Percentiles rank a stretch among this genome's conserved stretches.
These are phyloP conservation scores for Ancistrus triradiatus DNA, from an alignment of 2,113 vertebrate species.

Conservation along the genomic window DNA sequence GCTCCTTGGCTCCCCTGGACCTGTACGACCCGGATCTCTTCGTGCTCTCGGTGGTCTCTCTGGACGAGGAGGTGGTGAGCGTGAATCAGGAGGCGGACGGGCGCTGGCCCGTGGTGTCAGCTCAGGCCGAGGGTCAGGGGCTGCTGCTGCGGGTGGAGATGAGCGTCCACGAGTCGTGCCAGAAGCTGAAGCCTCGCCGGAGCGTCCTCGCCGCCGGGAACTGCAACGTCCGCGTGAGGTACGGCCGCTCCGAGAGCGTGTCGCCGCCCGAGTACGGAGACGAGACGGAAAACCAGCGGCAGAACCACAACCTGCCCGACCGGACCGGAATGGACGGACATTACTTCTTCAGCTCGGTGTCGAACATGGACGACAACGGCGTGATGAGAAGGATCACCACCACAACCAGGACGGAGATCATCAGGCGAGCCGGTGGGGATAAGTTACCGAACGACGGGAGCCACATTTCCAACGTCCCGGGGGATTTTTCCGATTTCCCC, in stretches of 20 bases:
- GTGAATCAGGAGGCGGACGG: constrained; percentile 63
- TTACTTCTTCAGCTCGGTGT: constrained; percentile 68
- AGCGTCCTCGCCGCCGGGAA: constrained; percentile 82
- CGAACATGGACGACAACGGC: constrained; percentile 78
- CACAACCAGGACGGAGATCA: constrained; percentile 71
- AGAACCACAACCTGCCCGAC: constrained; percentile 68
- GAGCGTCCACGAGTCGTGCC: constrained; percentile 86
- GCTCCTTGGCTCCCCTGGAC: constrained; percentile 85
- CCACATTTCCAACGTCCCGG: constrained; percentile 75
- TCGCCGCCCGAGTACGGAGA: constrained; percentile 67
- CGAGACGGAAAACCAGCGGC: constrained; percentile 76
- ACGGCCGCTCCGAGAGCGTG: constrained; percentile 70
- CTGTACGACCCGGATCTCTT: constrained; percentile 85
- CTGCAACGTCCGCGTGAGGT: constrained; percentile 80
- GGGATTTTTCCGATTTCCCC: constrained; percentile 87
- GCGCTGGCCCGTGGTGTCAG: constrained; percentile 77
- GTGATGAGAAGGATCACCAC: constrained; percentile 64
- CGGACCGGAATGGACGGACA: constrained; percentile 69
- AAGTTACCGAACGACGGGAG: constrained; percentile 67
- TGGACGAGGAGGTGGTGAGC: constrained; percentile 79
- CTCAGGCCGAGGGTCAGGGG: constrained; percentile 87
- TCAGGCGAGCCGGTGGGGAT: constrained; percentile 65
- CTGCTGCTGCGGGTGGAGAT: constrained; percentile 84
- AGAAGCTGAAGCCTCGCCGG: constrained; percentile 85
- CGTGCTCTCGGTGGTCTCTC: constrained; percentile 77